These are phyloP conservation scores for Drosophila serrata DNA, from an alignment of 1,140 invertebrate species.

Conservation along the genomic window DNA sequence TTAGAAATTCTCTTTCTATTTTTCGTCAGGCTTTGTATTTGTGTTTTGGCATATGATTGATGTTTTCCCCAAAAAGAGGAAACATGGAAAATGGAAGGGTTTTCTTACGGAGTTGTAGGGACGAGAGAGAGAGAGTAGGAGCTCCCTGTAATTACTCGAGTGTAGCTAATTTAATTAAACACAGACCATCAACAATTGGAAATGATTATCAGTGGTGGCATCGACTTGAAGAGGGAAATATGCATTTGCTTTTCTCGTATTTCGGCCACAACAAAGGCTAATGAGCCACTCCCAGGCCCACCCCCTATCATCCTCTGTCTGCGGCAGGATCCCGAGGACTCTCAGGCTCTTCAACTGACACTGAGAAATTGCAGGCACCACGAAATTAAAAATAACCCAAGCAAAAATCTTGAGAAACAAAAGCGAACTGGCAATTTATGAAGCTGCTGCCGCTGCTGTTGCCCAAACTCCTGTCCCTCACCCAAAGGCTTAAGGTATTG, in stretches of 20 bases:
- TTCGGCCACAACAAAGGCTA: slow-evolving; percentile 58
- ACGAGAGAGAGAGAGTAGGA: no score
- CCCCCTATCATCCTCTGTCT: slow-evolving; percentile 19
- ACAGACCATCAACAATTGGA: slow-evolving; percentile 54
- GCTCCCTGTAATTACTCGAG: slow-evolving; percentile 66
- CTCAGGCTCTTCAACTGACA: slow-evolving; percentile 54
- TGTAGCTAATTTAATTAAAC: slow-evolving; percentile 77
- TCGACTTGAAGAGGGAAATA: slow-evolving; percentile 27
- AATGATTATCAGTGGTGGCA: slow-evolving; percentile 52
- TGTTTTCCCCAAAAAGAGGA: slow-evolving; percentile 22
- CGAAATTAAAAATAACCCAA: slow-evolving; percentile 83
- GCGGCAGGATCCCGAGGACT: slow-evolving; percentile 33
- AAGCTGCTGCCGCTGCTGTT: slow-evolving; percentile 28
- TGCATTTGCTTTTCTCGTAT: slow-evolving; percentile 34
- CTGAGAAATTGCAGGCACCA: slow-evolving; percentile 77
- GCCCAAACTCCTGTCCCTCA: slow-evolving; percentile 7
- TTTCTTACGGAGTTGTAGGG: no score
- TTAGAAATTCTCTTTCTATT: slow-evolving; percentile 53
- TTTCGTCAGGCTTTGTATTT: slow-evolving; percentile 52
- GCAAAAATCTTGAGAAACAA: slow-evolving; percentile 76
- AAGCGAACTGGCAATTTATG: slow-evolving; percentile 72
- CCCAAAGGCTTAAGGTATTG: slow-evolving; percentile 75
- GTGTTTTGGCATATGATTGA: slow-evolving; percentile 55
- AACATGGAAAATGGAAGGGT: slow-evolving; percentile 2
- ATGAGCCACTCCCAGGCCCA: slow-evolving; percentile 52